Percentiles rank a stretch among this genome's conserved stretches.
Conservation (phyloP, 2,113 vertebrate genomes). For the Muscicapa adusta region DNA sequence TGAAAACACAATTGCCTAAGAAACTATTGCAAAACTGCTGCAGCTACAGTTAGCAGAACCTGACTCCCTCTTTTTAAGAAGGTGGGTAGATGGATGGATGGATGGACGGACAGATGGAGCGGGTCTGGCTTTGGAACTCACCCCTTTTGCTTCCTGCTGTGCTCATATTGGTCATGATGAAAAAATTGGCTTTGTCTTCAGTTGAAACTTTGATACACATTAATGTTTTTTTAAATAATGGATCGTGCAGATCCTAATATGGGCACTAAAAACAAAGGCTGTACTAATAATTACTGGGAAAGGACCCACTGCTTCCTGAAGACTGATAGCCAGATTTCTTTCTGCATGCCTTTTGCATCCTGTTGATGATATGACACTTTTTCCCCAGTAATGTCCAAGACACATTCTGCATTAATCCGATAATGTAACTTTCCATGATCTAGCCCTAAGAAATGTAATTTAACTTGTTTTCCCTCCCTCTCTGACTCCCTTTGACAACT, state of each 20-base stretch:
- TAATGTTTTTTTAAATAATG: not conserved
- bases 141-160: slow-evolving; percentile 17
- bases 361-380: slow-evolving; percentile 44
- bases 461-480: not conserved
- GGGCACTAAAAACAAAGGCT: slow-evolving; percentile 55
- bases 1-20: not conserved
- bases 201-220: not conserved
- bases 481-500: not conserved
- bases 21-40: slow-evolving; percentile 44
- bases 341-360: slow-evolving; percentile 59
- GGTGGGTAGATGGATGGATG: slow-evolving; percentile 6
- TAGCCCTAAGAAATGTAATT: slow-evolving; percentile 25
- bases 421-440: slow-evolving; percentile 44
- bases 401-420: slow-evolving; percentile 45
- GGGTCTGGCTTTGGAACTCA: slow-evolving; percentile 35
- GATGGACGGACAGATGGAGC: not conserved
- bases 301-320: slow-evolving; percentile 57
- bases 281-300: slow-evolving; percentile 53
- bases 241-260: slow-evolving; percentile 5
- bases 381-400: slow-evolving; percentile 53
- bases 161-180: not conserved
- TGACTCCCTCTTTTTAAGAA: slow-evolving; percentile 3
- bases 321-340: slow-evolving; percentile 60
- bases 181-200: slow-evolving; percentile 55
- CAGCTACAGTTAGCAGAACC: slow-evolving; percentile 66